Evolutionary conservation across 1,140 invertebrate genomes (phyloP).

Genomic region (Kradibia gibbosae): DNA sequence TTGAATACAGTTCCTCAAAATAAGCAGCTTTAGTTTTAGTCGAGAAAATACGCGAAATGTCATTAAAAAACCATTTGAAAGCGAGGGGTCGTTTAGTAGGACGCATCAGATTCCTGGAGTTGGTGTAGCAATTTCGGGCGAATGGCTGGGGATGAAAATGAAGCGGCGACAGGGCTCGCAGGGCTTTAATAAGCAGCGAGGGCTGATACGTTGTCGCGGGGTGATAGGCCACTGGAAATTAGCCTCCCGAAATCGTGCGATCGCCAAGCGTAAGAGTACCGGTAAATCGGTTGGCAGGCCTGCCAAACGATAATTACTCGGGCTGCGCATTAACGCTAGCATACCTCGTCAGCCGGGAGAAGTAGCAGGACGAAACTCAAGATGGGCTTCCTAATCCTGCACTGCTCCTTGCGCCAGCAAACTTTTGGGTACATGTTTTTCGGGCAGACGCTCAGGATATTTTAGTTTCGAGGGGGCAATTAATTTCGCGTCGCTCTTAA

Average conservation of each 20-base stretch:
- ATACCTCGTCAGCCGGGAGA: background rate
- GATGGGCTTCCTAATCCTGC: background rate
- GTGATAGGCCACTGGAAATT: conserved; percentile 10
- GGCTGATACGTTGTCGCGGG: background rate
- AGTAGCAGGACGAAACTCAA: background rate
- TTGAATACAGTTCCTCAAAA: background rate
- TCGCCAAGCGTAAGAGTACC: background rate
- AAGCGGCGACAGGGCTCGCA: too few species aligned
- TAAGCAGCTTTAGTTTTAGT: background rate
- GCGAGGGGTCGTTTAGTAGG: background rate
- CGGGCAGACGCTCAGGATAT: too few species aligned
- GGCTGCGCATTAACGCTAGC: conserved; percentile 43
- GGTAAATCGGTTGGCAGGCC: conserved; percentile 52
- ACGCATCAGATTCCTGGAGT: background rate
- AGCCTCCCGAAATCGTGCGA: background rate
- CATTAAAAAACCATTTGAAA: conserved; percentile 26
- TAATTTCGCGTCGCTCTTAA: too few species aligned
- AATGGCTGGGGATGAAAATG: background rate
- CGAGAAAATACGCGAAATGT: background rate
- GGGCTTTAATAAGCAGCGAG: background rate
- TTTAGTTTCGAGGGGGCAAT: too few species aligned
- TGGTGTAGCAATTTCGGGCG: background rate
- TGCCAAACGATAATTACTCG: conserved; percentile 63
- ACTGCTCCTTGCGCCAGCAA: too few species aligned
- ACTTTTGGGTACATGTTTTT: background rate